Evolutionary conservation across 2,888 invertebrate genomes (phyloP).

Genomic region (Congeria kusceri): DNA sequence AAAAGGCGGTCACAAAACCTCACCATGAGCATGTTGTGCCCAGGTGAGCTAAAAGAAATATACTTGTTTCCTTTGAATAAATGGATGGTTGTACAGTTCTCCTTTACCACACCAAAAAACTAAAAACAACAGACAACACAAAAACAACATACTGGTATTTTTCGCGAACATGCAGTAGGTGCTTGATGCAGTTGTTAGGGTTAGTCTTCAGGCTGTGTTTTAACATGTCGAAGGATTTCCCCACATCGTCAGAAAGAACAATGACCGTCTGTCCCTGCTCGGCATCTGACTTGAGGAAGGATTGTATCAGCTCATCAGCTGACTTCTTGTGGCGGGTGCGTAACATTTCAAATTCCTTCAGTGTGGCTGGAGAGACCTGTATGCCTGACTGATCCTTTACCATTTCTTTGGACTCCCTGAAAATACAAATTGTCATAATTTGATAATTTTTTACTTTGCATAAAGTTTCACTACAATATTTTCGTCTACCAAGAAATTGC

Average conservation of each 20-base stretch:
- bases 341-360: constrained; percentile 44
- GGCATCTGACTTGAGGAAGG: constrained; percentile 33
- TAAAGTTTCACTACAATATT: too few species aligned
- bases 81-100: too few species aligned
- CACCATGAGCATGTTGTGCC: too few species aligned
- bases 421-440: constrained; percentile 5
- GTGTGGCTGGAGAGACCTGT: constrained; percentile 33
- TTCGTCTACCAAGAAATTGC: neutral
- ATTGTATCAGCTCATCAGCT: constrained; percentile 52
- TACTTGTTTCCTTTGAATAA: too few species aligned
- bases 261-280: constrained; percentile 47
- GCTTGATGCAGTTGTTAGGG: constrained; percentile 38
- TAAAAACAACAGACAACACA: too few species aligned
- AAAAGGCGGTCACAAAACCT: too few species aligned
- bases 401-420: constrained; percentile 46
- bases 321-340: constrained; percentile 30
- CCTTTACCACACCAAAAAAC: too few species aligned
- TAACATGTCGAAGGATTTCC: constrained; percentile 36
- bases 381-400: constrained; percentile 24
- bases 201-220: constrained; percentile 36
- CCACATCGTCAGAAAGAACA: constrained; percentile 31
- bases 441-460: neutral
- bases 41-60: too few species aligned
- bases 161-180: constrained; percentile 44
- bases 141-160: constrained; percentile 23